Percentiles rank a stretch among this genome's conserved stretches.
phyloP scores from a whole-genome alignment of 37 sponge, comb jelly and placozoan genomes.

The Halichondria panicea region DNA sequence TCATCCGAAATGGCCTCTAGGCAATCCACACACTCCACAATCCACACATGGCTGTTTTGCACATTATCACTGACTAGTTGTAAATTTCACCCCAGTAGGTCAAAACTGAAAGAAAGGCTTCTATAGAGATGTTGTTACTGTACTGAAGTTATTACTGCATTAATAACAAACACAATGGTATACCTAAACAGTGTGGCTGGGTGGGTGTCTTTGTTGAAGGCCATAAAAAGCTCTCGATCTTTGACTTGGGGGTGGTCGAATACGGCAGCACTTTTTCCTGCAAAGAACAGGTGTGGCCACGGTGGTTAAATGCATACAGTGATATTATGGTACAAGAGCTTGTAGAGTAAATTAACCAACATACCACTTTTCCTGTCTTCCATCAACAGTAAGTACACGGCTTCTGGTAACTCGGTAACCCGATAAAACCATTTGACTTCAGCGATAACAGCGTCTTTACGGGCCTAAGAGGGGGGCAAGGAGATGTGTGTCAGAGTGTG shows the following conservation, averaged over 20 bases:
- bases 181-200: conserved; percentile 80
- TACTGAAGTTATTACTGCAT: not conserved
- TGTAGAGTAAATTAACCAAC: not conserved
- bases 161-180: not conserved
- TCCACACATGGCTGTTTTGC: no score
- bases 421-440: conserved; percentile 83
- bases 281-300: not conserved
- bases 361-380: conserved; percentile 67
- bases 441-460: conserved; percentile 60
- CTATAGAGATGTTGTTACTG: no score
- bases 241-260: conserved; percentile 23
- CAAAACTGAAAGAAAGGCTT: no score
- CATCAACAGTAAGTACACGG: conserved; percentile 63
- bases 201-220: conserved; percentile 75
- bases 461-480: conserved; percentile 22
- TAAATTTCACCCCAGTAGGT: no score
- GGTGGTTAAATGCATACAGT: not conserved
- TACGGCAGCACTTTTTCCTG: not conserved
- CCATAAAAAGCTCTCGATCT: conserved; percentile 78
- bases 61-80: no score
- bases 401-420: conserved; percentile 71
- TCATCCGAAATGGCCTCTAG: no score
- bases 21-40: no score
- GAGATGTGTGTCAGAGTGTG: no score
- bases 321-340: not conserved